Conservation (phyloP, 2,888 invertebrate species). For the Heterodera filipjevi region DNA sequence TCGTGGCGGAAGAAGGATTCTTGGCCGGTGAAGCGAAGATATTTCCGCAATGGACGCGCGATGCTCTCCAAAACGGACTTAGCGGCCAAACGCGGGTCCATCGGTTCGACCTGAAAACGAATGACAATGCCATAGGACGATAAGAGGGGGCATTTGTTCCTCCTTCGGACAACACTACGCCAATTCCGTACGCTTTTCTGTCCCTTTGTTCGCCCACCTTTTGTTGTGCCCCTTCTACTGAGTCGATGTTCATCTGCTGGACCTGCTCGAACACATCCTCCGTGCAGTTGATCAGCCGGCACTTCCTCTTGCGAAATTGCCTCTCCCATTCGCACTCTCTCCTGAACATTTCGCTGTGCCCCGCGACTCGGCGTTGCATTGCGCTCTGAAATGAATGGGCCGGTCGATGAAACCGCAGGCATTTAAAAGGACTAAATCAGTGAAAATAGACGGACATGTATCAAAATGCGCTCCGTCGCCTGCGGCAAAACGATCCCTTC, state of each 20-base stretch:
- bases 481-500: slow-evolving; percentile 39
- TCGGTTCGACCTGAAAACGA: slow-evolving; percentile 73
- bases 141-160: too few relatives aligned
- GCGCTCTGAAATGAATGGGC: slow-evolving; percentile 19
- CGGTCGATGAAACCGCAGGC: neutral
- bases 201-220: neutral
- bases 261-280: slow-evolving; percentile 74
- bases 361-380: slow-evolving; percentile 81
- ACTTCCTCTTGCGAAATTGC: slow-evolving; percentile 55
- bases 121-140: neutral
- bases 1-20: slow-evolving; percentile 88
- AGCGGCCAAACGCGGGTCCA: slow-evolving; percentile 94
- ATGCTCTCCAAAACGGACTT: slow-evolving; percentile 96
- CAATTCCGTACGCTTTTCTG: neutral
- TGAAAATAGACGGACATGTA: slow-evolving; percentile 72
- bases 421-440: neutral
- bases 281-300: slow-evolving; percentile 86
- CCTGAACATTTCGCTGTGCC: slow-evolving; percentile 89
- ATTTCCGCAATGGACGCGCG: slow-evolving; percentile 93
- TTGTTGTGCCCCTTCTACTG: neutral
- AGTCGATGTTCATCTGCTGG: slow-evolving; percentile 40
- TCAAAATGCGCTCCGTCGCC: slow-evolving; percentile 76
- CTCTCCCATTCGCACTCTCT: slow-evolving; percentile 82
- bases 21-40: slow-evolving; percentile 85
- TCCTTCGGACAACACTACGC: neutral